Evolutionary conservation across 2,797 vertebrate species (phyloP), one percentile per base, ranked within the genome.

Genomic region (Rhyacichthys aspro): DNA sequence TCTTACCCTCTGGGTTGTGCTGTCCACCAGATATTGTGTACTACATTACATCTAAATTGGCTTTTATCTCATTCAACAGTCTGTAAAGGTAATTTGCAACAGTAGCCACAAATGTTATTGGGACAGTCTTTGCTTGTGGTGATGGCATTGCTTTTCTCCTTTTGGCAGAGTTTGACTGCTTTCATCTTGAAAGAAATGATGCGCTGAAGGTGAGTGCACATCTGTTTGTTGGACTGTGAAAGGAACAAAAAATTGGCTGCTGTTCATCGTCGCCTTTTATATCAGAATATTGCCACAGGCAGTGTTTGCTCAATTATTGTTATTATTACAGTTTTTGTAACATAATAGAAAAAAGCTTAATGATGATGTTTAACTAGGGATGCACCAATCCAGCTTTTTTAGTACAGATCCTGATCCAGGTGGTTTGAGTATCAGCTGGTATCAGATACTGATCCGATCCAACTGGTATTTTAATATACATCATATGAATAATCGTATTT

Each of bases 31-130:
- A 61, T 74, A 64, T 52, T 56, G 63, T 74, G 62, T 62, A 68
- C 56, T 43, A 56, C 58, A 63, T 77, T 67, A 65, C 62, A 60
- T 61, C 42, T 63, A 45, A 73, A 78, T 54, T 34, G 12, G 56
- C 23, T 43, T 41, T 76, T 60, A 64, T 75, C 48, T 52, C 43
- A 18, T 45, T 54, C 44, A 43, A 36, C 43, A 61, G 73, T 79
- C 55, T 72, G 58, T 42, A 76, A 82, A 72, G 70, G 74, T 82
- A 62, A 66, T 77, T 78, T 65, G 34, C 63, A 63, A 57, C 63
- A 34, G 23, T 54, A 70, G 50, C 43, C 43, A 44, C 45, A 72
- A 33, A 54, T 33, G 39, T 50, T 63, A 63, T 23, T 64, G 61
- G 10, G 59, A 58, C 54, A 62, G 48, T 46, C 33, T 48, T 63